Evolutionary conservation across 1,140 invertebrate genomes (phyloP), one percentile per base, ranked within the genome.

Genomic region (Dendrolimus kikuchii): DNA sequence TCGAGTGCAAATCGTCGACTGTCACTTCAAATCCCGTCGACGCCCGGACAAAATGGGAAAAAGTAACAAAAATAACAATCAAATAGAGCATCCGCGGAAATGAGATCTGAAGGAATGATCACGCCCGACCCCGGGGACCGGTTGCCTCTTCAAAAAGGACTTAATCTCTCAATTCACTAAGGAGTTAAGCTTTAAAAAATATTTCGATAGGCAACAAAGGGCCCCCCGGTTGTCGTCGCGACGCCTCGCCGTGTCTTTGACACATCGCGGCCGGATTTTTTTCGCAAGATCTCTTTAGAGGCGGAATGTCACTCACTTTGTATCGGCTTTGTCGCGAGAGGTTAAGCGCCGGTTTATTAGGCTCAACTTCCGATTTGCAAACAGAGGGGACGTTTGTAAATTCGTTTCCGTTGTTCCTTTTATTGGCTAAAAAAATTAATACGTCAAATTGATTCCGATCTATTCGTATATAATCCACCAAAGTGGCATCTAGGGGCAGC

Each of bases 81-180:
- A 83, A 86, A 82, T 76, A 79, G 81, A 84, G 74, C 82, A 81
- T 86, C 77, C 74, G 61, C 66, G 79, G 76, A 81, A 86, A 85
- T 83, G 80, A 82, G 82, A 81, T 85, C 80, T 73, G 81, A 76
- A 80, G 81, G 77, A 83, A 82, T 77, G 83, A 86, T 84, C 82
- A 74, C 77, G 71, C 69, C 59, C 77, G 75, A 74, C 79, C 78
- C 77, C 68, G 67, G 79, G 78, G 82, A 81, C 67, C 77, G 71
- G 70, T 77, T 76, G 77, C 74, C 79, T 81, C 77, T 83, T 78
- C 73, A 81, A 81, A 86, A 71, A 86, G 65, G 77, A 84, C 81
- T 84, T 86, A 86, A 86, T 84, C 81, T 86, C 80, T 83, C 81
- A 86, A 86, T 86, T 84, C 82, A 77, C 81, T 83, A 86, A 86